Conservation (phyloP, 30 jellyfish, hydroid and myxozoan species). For the Aurelia aurita region DNA sequence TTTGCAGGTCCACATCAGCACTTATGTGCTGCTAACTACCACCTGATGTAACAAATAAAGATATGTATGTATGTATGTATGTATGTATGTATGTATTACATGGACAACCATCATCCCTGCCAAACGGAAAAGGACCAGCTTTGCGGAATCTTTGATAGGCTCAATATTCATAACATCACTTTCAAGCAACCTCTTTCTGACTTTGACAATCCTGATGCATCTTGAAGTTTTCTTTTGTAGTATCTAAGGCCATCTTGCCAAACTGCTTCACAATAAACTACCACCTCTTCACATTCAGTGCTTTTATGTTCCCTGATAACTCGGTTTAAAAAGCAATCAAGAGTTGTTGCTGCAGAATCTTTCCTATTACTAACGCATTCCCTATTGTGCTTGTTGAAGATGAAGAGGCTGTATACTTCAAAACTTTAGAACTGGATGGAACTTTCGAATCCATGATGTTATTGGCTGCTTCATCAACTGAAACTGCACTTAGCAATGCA, state of each 20-base stretch:
- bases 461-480: conserved; percentile 2
- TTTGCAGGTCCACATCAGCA: no score
- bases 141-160: conserved; percentile 15
- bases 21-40: no score
- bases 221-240: neutral
- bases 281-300: neutral
- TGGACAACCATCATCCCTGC: conserved; percentile 8
- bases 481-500: neutral
- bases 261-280: conserved; percentile 2
- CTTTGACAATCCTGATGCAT: neutral
- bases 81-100: no score
- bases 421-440: no score
- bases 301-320: neutral
- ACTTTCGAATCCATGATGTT: neutral
- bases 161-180: conserved; percentile 1
- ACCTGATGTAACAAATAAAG: no score
- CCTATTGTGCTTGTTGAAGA: neutral
- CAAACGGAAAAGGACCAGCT: conserved; percentile 1
- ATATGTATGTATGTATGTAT: no score
- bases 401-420: no score
- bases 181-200: conserved; percentile 14
- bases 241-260: conserved; percentile 19
- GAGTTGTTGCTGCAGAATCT: neutral
- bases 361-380: neutral
- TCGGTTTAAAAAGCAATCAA: neutral